Evolutionary conservation across 2,113 vertebrate species (phyloP), one percentile per base, ranked within the genome.

Genomic region (Pontoporia blainvillei): DNA sequence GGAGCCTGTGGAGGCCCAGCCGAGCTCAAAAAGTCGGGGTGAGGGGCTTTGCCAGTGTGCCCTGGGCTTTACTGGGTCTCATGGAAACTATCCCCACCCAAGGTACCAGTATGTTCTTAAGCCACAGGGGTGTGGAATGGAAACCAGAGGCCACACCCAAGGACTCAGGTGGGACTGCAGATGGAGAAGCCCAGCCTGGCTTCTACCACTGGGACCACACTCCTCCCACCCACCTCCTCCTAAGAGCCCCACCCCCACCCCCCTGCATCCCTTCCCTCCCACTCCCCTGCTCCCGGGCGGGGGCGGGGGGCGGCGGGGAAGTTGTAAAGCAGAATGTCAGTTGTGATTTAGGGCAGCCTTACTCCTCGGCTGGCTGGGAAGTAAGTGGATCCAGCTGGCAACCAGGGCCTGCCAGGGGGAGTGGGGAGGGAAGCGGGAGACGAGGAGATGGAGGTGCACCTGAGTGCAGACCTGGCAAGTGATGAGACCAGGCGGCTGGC

Each of bases 361-460:
- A n/a, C 93, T 90, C 39, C 49, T 17, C 52, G 41, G 61, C 39
- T 31, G 36, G 39, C 49, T 15, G 20, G 85, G 61, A 52, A 87
- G 34, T 49, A 72, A 83, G 64, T 29, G 71, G 27, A 34, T 39
- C 69, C 69, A 95, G 76, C 71, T 72, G 91, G 44, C 59, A 69
- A 10, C 18, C 44, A 7, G 79, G 71, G 46, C 41, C 21, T 31
- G 29, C 4, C 21, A 46, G 4, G 12, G 31, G 9, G 25, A 0
- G 52, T 4, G 25, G 11, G 39, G 41, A 49, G 29, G 39, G 39
- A 57, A n/a, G 10, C 7, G 13, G 21, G 4, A 0, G 15, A 34
- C 21, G 6, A 14, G 46, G 59, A 66, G 57, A 83, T 1, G 2
- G 11, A 49, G 41, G 66, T 12, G 27, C 31, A 8, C 23, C 6